Conservation (phyloP, 2,797 vertebrate species). For the Bradypus variegatus region DNA sequence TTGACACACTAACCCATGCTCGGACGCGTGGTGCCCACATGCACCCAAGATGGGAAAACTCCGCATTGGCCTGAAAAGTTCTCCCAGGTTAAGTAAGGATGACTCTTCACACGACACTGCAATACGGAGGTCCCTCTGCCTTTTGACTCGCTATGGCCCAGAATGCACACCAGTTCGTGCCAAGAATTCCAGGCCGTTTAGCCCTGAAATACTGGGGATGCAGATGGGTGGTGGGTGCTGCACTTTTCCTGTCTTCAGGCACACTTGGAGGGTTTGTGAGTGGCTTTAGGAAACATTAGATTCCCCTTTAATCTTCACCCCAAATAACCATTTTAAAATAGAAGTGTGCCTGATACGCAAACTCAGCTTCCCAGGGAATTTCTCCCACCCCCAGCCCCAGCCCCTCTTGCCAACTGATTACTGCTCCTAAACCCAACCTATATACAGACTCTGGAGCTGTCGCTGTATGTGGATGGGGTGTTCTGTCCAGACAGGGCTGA, state of each 20-base stretch:
- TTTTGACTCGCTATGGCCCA: neutral
- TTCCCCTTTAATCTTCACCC: neutral
- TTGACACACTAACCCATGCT: neutral
- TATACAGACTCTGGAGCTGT: neutral
- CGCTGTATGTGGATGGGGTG: neutral
- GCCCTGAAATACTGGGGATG: neutral
- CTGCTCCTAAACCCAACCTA: neutral
- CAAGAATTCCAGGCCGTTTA: too few species aligned
- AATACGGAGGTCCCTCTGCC: neutral
- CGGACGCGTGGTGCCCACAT: neutral
- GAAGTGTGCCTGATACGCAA: neutral
- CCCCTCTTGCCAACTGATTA: neutral
- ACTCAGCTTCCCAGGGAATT: neutral
- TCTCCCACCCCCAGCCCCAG: neutral
- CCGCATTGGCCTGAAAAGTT: constrained; percentile 3
- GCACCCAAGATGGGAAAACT: constrained; percentile 10
- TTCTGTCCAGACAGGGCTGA: neutral
- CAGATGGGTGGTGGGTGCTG: too few species aligned
- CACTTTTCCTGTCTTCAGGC: neutral
- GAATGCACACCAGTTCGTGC: neutral
- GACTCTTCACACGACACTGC: neutral
- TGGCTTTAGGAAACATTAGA: neutral
- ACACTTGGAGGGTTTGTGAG: neutral
- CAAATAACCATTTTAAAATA: neutral
- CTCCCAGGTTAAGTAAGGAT: neutral